Conservation (phyloP, 2,888 invertebrate species). For the Polydrusus tereticollis region DNA sequence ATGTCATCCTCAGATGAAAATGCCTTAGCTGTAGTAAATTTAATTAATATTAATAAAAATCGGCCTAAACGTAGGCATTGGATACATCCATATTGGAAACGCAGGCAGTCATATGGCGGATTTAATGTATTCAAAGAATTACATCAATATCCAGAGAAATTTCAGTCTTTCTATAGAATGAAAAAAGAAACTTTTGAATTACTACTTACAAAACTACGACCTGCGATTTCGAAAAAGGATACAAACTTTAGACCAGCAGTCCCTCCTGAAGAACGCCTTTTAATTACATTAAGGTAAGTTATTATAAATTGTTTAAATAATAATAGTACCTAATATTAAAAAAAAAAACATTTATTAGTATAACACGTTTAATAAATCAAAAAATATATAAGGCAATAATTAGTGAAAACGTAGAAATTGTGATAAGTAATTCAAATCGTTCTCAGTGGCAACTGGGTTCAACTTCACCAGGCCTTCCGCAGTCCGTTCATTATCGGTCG, state of each 20-base stretch:
- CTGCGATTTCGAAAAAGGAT: neutral
- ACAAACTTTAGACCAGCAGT: neutral
- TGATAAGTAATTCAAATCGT: slow-evolving; percentile 7
- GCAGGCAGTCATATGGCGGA: too few species aligned
- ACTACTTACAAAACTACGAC: neutral
- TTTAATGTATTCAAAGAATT: neutral
- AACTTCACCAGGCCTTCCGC: neutral
- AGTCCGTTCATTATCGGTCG: slow-evolving; percentile 3
- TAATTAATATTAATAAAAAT: too few species aligned
- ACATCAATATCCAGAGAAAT: neutral
- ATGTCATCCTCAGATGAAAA: neutral
- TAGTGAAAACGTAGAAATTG: neutral
- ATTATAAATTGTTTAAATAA: neutral
- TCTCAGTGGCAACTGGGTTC: neutral
- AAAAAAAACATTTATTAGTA: neutral
- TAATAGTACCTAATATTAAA: neutral
- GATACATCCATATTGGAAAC: too few species aligned
- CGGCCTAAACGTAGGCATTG: too few species aligned
- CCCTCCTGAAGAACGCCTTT: neutral
- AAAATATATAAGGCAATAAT: neutral
- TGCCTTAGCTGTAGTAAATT: too few species aligned
- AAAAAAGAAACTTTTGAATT: neutral
- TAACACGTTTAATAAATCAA: neutral
- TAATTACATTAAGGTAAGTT: neutral
- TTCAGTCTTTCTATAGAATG: neutral